Conservation (phyloP, 2,888 invertebrate species). For the Oxytorus armatus region DNA sequence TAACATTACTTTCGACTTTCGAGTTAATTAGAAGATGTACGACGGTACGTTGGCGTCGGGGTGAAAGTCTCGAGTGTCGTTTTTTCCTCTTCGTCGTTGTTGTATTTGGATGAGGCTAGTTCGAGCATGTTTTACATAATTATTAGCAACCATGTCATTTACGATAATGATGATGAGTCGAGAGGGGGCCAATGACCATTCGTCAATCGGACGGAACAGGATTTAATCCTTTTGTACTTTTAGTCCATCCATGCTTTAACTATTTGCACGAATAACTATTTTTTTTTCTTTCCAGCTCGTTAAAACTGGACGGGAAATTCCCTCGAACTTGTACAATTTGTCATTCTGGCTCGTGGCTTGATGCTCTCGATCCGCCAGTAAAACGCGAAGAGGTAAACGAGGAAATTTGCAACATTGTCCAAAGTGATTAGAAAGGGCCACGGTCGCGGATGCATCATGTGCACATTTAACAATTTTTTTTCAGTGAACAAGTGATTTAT, state of each 20-base stretch:
- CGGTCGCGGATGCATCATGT: too few species aligned
- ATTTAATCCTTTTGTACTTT: not conserved
- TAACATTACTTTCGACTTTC: slow-evolving; percentile 64
- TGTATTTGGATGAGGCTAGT: slow-evolving; percentile 1
- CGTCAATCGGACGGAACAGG: not conserved
- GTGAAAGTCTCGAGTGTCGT: slow-evolving; percentile 54
- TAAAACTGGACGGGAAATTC: too few species aligned
- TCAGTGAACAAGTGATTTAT: too few species aligned
- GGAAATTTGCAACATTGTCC: too few species aligned
- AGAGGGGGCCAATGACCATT: not conserved
- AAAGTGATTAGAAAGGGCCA: too few species aligned
- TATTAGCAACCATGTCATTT: not conserved
- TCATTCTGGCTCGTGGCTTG: too few species aligned
- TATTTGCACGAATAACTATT: not conserved
- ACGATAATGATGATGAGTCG: not conserved
- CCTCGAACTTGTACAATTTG: too few species aligned
- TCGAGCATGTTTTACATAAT: slow-evolving; percentile 3
- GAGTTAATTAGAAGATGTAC: slow-evolving; percentile 58
- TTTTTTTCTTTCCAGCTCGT: not conserved
- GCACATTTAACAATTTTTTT: too few species aligned
- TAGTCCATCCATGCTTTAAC: not conserved
- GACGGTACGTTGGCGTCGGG: slow-evolving; percentile 1
- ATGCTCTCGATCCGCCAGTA: too few species aligned
- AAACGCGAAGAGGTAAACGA: too few species aligned
- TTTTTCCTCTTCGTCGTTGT: slow-evolving; percentile 20